Evolutionary conservation across 2,888 invertebrate species (phyloP), one percentile per base, ranked within the genome.

Genomic region (Lasius fuliginosus): DNA sequence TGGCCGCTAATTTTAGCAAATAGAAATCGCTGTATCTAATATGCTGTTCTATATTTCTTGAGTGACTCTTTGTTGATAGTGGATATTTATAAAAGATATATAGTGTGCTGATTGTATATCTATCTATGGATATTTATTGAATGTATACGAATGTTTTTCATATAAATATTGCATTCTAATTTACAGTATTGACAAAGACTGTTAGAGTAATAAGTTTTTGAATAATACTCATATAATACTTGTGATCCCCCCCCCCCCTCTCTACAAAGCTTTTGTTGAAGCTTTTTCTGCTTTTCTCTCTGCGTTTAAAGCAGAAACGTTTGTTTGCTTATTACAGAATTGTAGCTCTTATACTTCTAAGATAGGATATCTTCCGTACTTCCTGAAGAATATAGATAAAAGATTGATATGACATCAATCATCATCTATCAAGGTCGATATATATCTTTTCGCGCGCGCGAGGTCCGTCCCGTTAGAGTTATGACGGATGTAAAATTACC

Each of bases 181-280:
- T 79, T 81, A 23, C 64, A 83, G 69, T 83, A 83, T 69, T 81
- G 46, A 68, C 9, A 27, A 83, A 83, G 81, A 58, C 67, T 77
- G 42, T 74, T 46, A 12, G 40, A 49, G 5, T 58, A 58, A 60
- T 79, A 79, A 42, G 36, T 74, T 42, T 46, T 36, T n/a, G 12
- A 42, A 42, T 58, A 42, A 71, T 73, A 68, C 0, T 67, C 9
- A 1, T 62, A 40, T 67, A 56, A 56, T 15, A 77, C 11, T 62
- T 40, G 68, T 65, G 46, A 65, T 76, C 15, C 75, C 3, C 5
- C 11, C n/a, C 11, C 56, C 23, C 11, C 23, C 30, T 60, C 33
- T 75, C 36, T 33, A 53, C 60, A 60, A 33, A 68, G 23, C 9
- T 3, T 71, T 46, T 18, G 40, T 81, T 36, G 5, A 36, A 36